Conservation (phyloP, 2,797 vertebrate genomes). For the Bovichtus variegatus region DNA sequence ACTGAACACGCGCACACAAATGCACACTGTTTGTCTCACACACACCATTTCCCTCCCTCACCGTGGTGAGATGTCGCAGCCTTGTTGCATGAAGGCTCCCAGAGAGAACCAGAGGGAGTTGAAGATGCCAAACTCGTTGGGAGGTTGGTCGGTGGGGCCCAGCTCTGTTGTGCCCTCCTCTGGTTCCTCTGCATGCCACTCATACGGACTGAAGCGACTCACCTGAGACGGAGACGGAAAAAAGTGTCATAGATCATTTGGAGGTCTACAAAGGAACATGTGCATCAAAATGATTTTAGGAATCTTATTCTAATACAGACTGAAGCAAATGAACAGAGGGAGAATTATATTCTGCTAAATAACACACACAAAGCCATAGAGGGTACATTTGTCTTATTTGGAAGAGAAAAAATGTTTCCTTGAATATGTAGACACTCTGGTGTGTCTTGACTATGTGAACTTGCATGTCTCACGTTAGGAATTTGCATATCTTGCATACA, state of each 20-base stretch:
- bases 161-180: constrained; percentile 94
- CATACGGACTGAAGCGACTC: constrained; percentile 98
- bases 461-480: neutral
- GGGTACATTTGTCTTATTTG: neutral
- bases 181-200: constrained; percentile 98
- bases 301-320: neutral
- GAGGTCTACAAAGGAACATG: neutral
- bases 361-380: neutral
- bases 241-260: neutral
- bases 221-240: constrained; percentile 60
- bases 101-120: constrained; percentile 99
- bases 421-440: constrained; percentile 19
- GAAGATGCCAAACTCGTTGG: constrained; percentile 99
- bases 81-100: constrained; percentile 99
- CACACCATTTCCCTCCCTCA: constrained; percentile 70
- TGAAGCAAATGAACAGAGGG: neutral
- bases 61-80: constrained; percentile 99
- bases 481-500: neutral
- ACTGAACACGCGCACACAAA: constrained; percentile 26
- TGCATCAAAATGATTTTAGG: neutral
- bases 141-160: constrained; percentile 94
- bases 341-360: neutral
- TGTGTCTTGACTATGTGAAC: neutral
- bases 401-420: neutral
- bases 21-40: constrained; percentile 36